Conservation (phyloP, 2,797 vertebrate genomes). For the Novumbra hubbsi region DNA sequence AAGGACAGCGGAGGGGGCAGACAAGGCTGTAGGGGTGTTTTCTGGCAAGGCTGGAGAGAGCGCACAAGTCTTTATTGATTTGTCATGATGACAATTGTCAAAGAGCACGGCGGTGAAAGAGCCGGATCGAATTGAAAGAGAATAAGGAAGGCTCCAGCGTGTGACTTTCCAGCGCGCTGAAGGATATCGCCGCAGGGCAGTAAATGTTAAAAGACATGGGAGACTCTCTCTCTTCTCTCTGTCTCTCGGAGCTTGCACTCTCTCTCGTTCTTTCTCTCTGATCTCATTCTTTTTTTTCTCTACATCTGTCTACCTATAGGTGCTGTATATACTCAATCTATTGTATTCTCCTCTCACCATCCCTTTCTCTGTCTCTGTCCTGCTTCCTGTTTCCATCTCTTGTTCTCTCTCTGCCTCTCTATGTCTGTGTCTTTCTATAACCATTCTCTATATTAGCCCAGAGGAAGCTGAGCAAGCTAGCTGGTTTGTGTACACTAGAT, state of each 20-base stretch:
- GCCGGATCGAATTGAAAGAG: slow-evolving; percentile 55
- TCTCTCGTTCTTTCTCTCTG: slow-evolving; percentile 13
- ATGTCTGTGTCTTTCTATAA: neutral
- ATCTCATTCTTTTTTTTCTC: slow-evolving; percentile 7
- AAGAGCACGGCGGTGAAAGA: slow-evolving; percentile 53
- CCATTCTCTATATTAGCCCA: neutral
- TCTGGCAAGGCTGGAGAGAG: slow-evolving; percentile 40
- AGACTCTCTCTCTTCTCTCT: slow-evolving; percentile 28
- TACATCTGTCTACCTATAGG: neutral
- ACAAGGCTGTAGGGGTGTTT: too few species aligned
- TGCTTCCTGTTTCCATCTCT: neutral
- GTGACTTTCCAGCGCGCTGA: slow-evolving; percentile 69
- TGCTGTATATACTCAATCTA: neutral
- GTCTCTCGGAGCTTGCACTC: neutral
- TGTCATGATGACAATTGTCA: slow-evolving; percentile 69
- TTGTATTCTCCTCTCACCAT: slow-evolving; percentile 13
- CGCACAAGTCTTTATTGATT: slow-evolving; percentile 63
- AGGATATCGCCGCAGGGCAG: slow-evolving; percentile 58
- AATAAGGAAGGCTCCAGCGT: slow-evolving; percentile 50
- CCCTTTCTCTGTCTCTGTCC: slow-evolving; percentile 14
- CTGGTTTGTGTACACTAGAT: slow-evolving; percentile 1
- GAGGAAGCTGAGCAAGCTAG: neutral
- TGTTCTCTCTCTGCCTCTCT: slow-evolving; percentile 1
- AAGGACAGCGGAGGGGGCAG: slow-evolving; percentile 37
- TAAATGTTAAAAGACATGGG: slow-evolving; percentile 22